Conservation (phyloP, 2,797 vertebrate genomes). For the Aphelocoma californica region DNA sequence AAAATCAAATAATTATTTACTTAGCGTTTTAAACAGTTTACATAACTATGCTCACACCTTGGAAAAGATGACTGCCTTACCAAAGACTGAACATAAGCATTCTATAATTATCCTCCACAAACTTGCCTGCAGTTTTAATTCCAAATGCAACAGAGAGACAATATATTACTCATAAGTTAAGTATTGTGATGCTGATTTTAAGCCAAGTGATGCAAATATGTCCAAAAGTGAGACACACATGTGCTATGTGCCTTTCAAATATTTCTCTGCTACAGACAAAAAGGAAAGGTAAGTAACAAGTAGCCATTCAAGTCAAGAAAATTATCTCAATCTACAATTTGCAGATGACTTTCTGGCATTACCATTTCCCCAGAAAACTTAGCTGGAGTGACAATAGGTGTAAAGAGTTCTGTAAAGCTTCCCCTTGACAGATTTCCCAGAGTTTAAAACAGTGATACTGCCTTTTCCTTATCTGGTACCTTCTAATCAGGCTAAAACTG, state of each 20-base stretch:
- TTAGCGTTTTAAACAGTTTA: slow-evolving; percentile 4
- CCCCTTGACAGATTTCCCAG: not conserved
- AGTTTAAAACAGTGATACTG: not conserved
- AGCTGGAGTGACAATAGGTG: not conserved
- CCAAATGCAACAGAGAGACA: not conserved
- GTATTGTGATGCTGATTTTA: not conserved
- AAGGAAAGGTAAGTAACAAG: not conserved
- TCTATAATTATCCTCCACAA: slow-evolving; percentile 24
- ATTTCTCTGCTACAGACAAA: not conserved
- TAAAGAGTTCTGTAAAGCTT: not conserved
- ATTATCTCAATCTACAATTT: not conserved
- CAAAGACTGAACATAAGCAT: not conserved
- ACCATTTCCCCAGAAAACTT: not conserved
- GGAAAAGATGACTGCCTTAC: slow-evolving; percentile 33
- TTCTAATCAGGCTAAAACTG: not conserved
- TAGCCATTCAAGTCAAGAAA: not conserved
- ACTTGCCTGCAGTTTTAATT: not conserved
- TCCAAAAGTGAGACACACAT: not conserved
- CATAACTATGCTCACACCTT: slow-evolving; percentile 13
- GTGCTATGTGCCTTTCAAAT: not conserved
- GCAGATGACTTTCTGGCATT: not conserved
- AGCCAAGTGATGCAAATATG: slow-evolving; percentile 7
- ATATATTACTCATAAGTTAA: slow-evolving; percentile 41
- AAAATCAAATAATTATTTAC: not conserved
- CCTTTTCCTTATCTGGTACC: not conserved